Percentiles rank a stretch among this genome's conserved stretches.
These are phyloP conservation scores for Tridacna crocea DNA, from an alignment of 2,888 invertebrate species.

Conservation along the genomic window DNA sequence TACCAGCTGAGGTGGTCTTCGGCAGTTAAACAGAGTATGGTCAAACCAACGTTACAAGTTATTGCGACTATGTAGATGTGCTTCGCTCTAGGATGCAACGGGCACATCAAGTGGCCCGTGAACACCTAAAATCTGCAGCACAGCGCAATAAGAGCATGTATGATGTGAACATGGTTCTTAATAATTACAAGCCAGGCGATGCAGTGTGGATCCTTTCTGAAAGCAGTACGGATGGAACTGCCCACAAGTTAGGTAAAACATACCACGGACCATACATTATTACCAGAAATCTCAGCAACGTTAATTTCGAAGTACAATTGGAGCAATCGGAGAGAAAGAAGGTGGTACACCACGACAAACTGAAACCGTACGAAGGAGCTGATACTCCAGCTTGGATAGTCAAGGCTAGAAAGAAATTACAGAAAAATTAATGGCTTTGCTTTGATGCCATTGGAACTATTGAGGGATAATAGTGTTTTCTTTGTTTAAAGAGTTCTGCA, in stretches of 20 bases:
- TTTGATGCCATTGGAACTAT: neutral
- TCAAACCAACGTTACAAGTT: no score
- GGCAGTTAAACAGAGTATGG: no score
- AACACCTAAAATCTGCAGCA: no score
- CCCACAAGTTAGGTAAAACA: neutral
- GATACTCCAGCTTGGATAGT: neutral
- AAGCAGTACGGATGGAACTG: neutral
- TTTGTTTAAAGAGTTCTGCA: neutral
- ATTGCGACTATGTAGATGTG: no score
- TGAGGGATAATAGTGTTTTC: neutral
- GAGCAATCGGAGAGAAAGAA: neutral
- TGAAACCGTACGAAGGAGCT: neutral
- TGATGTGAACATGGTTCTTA: no score
- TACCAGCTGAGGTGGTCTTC: no score
- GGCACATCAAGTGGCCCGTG: no score
- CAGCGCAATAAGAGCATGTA: no score
- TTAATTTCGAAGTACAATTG: no score
- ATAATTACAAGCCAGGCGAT: slow-evolving; percentile 3
- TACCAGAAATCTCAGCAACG: neutral
- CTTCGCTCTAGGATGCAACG: no score
- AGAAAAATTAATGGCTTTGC: neutral
- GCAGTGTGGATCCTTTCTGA: slow-evolving; percentile 5
- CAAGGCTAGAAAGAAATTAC: neutral
- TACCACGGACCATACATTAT: slow-evolving; percentile 2
- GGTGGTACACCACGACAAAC: slow-evolving; percentile 2